phyloP scores from a whole-genome alignment of 2,888 invertebrate species.

The Vanessa cardui region DNA sequence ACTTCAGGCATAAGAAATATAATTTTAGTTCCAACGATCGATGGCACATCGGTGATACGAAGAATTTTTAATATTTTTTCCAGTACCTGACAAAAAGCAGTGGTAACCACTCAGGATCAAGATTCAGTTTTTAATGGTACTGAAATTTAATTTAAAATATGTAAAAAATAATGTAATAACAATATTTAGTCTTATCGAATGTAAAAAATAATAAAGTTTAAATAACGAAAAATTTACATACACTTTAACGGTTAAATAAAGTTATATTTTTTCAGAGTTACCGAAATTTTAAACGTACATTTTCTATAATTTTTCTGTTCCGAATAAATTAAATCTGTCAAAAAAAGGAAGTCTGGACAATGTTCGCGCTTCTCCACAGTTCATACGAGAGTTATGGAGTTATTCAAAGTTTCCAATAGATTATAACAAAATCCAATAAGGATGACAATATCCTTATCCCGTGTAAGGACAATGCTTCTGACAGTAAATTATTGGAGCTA shows the following conservation, averaged over 20 bases:
- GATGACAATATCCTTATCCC: slow-evolving; percentile 61
- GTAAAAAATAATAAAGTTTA: too few species aligned
- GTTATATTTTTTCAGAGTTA: slow-evolving; percentile 35
- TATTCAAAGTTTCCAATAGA: slow-evolving; percentile 45
- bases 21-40: too few species aligned
- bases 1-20: too few species aligned
- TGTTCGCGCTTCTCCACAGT: slow-evolving; percentile 27
- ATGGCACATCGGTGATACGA: too few species aligned
- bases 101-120: too few species aligned
- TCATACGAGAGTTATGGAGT: slow-evolving; percentile 40
- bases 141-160: too few species aligned
- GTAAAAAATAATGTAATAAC: background rate
- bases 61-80: too few species aligned
- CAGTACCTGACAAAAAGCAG: too few species aligned
- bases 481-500: slow-evolving; percentile 74
- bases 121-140: too few species aligned
- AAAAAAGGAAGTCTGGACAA: slow-evolving; percentile 33
- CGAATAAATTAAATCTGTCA: slow-evolving; percentile 41
- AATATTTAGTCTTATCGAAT: background rate
- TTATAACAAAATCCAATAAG: slow-evolving; percentile 54
- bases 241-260: background rate
- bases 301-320: slow-evolving; percentile 30
- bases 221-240: too few species aligned
- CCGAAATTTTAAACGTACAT: slow-evolving; percentile 31
- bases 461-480: slow-evolving; percentile 63